Conservation (phyloP, 2,113 vertebrate species). For the Charina bottae region DNA sequence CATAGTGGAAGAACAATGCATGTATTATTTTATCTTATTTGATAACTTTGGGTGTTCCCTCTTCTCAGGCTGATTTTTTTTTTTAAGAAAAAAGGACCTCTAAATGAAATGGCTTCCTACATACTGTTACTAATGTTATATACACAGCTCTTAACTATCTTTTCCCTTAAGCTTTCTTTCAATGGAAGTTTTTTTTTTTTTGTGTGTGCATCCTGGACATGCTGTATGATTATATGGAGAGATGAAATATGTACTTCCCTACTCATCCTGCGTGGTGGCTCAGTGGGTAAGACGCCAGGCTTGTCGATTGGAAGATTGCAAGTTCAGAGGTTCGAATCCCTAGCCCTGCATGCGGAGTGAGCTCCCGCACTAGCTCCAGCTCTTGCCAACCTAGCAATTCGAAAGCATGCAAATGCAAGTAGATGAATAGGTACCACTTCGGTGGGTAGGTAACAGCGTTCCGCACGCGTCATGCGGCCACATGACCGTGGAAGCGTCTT, state of each 20-base stretch:
- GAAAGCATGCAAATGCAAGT: too few relatives aligned
- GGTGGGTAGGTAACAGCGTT: too few relatives aligned
- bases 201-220: background rate
- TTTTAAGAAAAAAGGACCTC: background rate
- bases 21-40: background rate
- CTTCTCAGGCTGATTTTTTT: background rate
- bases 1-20: background rate
- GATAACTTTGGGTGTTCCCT: background rate
- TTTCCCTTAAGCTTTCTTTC: background rate
- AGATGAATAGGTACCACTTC: too few relatives aligned
- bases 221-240: background rate
- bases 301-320: too few relatives aligned
- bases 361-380: too few relatives aligned
- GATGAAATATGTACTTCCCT: conserved; percentile 8
- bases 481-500: too few relatives aligned
- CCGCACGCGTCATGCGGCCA: too few relatives aligned
- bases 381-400: too few relatives aligned
- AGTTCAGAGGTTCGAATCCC: too few relatives aligned
- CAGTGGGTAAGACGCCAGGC: too few relatives aligned
- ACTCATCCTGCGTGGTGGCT: too few relatives aligned
- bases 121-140: background rate
- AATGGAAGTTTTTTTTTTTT: background rate
- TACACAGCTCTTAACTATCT: background rate
- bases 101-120: background rate
- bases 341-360: too few relatives aligned